Conservation (phyloP, 30 jellyfish, hydroid and myxozoan genomes). For the Nemopilema nomurai region DNA sequence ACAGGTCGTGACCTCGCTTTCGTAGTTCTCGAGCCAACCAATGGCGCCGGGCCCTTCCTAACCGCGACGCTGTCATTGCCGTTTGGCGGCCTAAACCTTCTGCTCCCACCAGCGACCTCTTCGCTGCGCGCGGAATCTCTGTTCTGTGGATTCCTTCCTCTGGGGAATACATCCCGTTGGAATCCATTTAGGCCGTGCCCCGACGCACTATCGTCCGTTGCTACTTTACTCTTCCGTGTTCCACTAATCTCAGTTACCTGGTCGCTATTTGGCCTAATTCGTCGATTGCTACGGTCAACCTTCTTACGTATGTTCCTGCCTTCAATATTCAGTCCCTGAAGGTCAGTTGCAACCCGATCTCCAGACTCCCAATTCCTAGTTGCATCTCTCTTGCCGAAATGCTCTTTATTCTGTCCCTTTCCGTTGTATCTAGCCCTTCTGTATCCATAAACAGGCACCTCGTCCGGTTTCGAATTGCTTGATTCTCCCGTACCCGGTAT, state of each 20-base stretch:
- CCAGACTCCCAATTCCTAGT: not conserved
- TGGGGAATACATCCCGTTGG: not conserved
- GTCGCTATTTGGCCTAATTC: not conserved
- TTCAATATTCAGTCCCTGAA: not conserved
- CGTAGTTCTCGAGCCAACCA: not conserved
- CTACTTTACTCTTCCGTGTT: not conserved
- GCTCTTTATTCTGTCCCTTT: not conserved
- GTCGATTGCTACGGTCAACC: not conserved
- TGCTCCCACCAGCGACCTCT: not conserved
- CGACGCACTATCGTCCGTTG: not conserved
- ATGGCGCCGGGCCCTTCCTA: too few species aligned
- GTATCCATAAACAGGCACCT: not conserved
- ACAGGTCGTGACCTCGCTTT: not conserved
- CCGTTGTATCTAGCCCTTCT: not conserved
- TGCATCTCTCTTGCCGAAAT: not conserved
- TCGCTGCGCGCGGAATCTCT: not conserved
- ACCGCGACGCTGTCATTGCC: not conserved
- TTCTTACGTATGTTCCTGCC: not conserved
- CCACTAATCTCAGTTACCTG: not conserved
- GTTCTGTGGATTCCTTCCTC: not conserved
- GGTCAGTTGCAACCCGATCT: not conserved
- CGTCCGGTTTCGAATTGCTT: not conserved
- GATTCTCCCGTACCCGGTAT: not conserved
- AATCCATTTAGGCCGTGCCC: not conserved
- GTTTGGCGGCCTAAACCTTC: not conserved